Evolutionary conservation across 2,797 vertebrate genomes (phyloP).

Genomic region (Syngnathus acus): DNA sequence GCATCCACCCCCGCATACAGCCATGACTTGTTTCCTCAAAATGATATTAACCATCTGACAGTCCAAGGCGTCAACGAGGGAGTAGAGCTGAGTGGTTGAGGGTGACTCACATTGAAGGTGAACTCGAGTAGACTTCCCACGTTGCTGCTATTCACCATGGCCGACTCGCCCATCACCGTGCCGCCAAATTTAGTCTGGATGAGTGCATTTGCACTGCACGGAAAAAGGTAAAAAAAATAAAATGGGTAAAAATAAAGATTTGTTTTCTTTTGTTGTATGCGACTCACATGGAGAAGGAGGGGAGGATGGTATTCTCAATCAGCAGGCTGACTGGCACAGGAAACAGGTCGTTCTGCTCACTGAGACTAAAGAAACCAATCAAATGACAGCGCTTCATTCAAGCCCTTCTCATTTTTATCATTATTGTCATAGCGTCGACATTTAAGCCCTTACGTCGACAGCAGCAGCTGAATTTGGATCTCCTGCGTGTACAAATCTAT

Average conservation of each 20-base stretch:
- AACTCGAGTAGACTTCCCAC: constrained; percentile 84
- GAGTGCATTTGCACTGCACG: constrained; percentile 48
- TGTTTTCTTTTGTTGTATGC: neutral
- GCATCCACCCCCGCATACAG: constrained; percentile 37
- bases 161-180: constrained; percentile 83
- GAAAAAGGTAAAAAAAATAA: neutral
- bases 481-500: constrained; percentile 76
- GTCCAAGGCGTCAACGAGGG: constrained; percentile 24
- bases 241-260: no score
- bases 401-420: neutral
- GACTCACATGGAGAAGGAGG: constrained; percentile 78
- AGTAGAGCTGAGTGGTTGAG: constrained; percentile 19
- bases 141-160: constrained; percentile 79
- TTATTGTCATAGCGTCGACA: neutral
- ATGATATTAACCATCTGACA: constrained; percentile 41
- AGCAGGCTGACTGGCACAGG: constrained; percentile 67
- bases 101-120: constrained; percentile 77
- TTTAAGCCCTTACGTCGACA: constrained; percentile 79
- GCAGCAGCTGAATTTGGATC: constrained; percentile 67
- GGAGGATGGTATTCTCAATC: constrained; percentile 77
- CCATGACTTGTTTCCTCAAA: constrained; percentile 28
- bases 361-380: constrained; percentile 65
- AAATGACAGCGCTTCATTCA: neutral
- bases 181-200: constrained; percentile 80
- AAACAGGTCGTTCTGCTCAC: constrained; percentile 76